Evolutionary conservation across 2,797 vertebrate species (phyloP).

Genomic region (Malurus splendens): DNA sequence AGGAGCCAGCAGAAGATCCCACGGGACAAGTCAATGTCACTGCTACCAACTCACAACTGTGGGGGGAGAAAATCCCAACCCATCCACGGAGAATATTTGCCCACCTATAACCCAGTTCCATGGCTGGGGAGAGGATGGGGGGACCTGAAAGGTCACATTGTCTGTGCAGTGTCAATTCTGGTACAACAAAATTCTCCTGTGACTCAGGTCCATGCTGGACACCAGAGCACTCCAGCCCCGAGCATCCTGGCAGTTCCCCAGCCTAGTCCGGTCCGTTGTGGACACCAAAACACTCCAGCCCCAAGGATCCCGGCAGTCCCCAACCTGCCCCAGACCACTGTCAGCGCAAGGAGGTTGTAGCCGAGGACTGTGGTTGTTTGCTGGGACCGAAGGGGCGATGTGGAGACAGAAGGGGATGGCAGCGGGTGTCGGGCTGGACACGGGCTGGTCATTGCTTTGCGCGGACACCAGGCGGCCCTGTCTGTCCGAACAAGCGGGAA

Average conservation of each 20-base stretch:
- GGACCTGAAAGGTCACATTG: rapidly evolving
- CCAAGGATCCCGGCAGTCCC: not conserved
- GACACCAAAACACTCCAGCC: not conserved
- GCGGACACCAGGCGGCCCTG: not conserved
- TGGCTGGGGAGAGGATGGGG: not conserved
- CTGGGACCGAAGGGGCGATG: rapidly evolving
- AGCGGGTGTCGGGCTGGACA: rapidly evolving
- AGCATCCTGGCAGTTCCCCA: not conserved
- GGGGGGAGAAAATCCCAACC: not conserved
- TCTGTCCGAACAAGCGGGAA: not conserved
- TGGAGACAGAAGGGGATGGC: rapidly evolving
- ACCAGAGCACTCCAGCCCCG: rapidly evolving
- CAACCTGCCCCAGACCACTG: rapidly evolving
- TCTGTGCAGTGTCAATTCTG: not conserved
- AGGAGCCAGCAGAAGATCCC: not conserved
- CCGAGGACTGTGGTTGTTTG: not conserved
- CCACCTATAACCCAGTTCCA: rapidly evolving
- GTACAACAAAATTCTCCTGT: not conserved
- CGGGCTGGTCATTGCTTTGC: not conserved
- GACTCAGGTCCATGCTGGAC: not conserved
- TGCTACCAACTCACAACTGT: not conserved
- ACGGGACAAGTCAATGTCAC: not conserved
- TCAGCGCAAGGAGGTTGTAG: rapidly evolving
- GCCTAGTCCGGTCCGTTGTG: not conserved
- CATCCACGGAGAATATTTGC: not conserved